A percentile compares a stretch with the other conserved stretches of the same genome.
phyloP scores from a whole-genome alignment of 2,113 vertebrate species.

The Numida meleagris region DNA sequence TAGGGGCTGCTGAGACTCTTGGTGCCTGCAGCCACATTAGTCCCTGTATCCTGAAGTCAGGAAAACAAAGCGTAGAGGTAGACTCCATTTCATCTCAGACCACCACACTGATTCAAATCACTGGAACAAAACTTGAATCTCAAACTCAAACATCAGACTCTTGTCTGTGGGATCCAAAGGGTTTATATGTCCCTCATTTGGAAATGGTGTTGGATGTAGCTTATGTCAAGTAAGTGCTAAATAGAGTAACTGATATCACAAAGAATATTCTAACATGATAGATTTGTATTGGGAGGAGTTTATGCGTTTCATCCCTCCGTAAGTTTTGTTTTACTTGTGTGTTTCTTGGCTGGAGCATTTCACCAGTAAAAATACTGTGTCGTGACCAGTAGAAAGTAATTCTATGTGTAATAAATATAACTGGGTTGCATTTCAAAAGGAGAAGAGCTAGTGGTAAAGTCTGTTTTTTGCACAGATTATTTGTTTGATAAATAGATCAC shows the following conservation, averaged over 20 bases:
- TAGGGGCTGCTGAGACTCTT: background rate
- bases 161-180: background rate
- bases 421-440: background rate
- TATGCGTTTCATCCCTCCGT: background rate
- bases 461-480: background rate
- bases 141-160: background rate
- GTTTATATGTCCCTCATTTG: background rate
- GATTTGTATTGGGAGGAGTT: background rate
- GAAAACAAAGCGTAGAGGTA: background rate
- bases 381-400: background rate
- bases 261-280: background rate
- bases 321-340: background rate
- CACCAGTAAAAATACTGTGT: background rate
- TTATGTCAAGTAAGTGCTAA: background rate
- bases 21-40: accelerated
- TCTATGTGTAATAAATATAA: background rate
- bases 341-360: background rate
- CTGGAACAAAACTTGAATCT: background rate
- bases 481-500: background rate
- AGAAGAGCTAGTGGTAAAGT: background rate
- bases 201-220: background rate
- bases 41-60: background rate
- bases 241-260: background rate
- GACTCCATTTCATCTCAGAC: background rate
- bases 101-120: background rate